A percentile compares a stretch with the other conserved stretches of the same genome.
These are phyloP conservation scores for Mus spicilegus DNA, from an alignment of 2,113 vertebrate genomes.

Conservation along the genomic window DNA sequence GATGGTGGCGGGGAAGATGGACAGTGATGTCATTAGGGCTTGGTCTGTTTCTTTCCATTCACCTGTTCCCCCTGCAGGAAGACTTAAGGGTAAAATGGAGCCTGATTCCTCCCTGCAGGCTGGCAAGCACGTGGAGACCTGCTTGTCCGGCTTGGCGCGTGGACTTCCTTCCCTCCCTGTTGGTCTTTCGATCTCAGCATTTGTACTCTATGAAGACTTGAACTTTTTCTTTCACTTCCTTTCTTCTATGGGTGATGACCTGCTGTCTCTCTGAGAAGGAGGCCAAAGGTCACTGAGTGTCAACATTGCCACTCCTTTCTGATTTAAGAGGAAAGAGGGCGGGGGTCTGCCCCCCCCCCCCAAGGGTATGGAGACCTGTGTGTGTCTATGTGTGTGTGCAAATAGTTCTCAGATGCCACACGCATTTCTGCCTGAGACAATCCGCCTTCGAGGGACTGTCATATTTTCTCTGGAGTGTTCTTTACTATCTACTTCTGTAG, in stretches of 20 bases:
- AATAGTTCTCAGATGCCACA: background rate
- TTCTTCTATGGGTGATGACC: constrained; percentile 66
- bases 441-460: background rate
- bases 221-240: constrained; percentile 83
- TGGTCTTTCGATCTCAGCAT: constrained; percentile 65
- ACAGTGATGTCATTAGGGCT: background rate
- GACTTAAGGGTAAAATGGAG: background rate
- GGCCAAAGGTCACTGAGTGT: constrained; percentile 51
- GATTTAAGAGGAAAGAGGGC: background rate
- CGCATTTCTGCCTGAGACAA: background rate
- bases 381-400: background rate
- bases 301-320: background rate
- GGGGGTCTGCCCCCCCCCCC: too few relatives aligned
- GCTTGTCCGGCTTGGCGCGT: background rate
- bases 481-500: background rate
- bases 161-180: background rate
- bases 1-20: background rate
- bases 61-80: background rate
- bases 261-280: constrained; percentile 66
- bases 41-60: background rate
- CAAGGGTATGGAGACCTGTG: background rate
- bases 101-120: background rate
- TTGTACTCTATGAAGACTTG: constrained; percentile 71
- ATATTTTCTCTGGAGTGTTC: background rate
- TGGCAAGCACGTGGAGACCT: background rate